Evolutionary conservation across 1,140 invertebrate species (phyloP).

Genomic region (Steinernema khuongi): DNA sequence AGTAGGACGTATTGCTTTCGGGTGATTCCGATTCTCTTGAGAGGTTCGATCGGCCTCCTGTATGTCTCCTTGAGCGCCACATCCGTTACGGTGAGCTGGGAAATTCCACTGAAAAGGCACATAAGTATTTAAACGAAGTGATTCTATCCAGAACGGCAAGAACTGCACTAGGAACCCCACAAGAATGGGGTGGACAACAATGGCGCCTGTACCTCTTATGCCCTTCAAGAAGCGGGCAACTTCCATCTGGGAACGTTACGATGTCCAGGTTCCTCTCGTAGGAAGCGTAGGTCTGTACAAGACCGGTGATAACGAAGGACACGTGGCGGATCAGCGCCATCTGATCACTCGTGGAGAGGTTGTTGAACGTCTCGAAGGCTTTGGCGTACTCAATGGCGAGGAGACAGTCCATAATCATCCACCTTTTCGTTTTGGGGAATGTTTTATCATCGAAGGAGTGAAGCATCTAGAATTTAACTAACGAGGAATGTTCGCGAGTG

Average conservation of each 20-base stretch:
- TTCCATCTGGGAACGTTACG: constrained; percentile 25
- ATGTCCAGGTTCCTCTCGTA: constrained; percentile 9
- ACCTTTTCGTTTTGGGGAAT: constrained; percentile 15
- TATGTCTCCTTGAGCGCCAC: constrained; percentile 9
- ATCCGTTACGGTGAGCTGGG: constrained; percentile 10
- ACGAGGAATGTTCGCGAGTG: too few relatives aligned
- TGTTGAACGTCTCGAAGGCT: constrained; percentile 20
- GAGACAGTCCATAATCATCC: constrained; percentile 29
- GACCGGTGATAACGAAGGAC: not conserved
- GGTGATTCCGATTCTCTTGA: constrained; percentile 2
- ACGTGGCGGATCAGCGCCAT: constrained; percentile 6
- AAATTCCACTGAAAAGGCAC: not conserved
- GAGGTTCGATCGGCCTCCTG: constrained; percentile 10
- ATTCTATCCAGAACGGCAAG: not conserved
- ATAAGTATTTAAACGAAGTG: constrained; percentile 15
- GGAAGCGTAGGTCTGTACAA: constrained; percentile 23
- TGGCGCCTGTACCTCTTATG: not conserved
- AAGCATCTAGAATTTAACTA: not conserved
- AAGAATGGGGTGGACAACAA: too few relatives aligned
- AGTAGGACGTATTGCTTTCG: constrained; percentile 15
- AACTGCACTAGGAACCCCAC: too few relatives aligned
- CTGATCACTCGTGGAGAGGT: constrained; percentile 20
- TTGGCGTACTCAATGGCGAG: constrained; percentile 30
- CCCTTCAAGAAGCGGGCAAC: constrained; percentile 15
- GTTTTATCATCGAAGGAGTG: not conserved